A percentile compares a stretch with the other conserved stretches of the same genome.
Conservation (phyloP, 2,888 invertebrate species). For the Selenia dentaria region DNA sequence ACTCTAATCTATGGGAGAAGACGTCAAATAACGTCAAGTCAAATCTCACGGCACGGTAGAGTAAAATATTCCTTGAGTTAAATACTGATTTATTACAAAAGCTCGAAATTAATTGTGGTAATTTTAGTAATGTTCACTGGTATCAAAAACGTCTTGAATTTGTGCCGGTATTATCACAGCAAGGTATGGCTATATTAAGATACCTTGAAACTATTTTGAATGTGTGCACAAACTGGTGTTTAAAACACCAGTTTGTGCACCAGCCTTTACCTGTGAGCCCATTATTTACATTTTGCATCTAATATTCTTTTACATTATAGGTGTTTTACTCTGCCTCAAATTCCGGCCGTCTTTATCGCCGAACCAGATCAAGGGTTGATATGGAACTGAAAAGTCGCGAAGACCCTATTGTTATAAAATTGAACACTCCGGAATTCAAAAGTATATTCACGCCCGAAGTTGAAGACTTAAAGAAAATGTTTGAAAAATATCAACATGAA, state of each 20-base stretch:
- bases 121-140: constrained; percentile 44
- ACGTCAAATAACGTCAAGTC: too few relatives aligned
- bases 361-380: constrained; percentile 56
- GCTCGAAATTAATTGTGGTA: too few relatives aligned
- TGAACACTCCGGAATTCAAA: constrained; percentile 90
- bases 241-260: too few relatives aligned
- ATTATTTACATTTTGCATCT: too few relatives aligned
- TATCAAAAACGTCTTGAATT: constrained; percentile 31
- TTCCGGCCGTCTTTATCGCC: constrained; percentile 39
- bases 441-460: constrained; percentile 94
- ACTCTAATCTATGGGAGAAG: too few relatives aligned
- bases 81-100: too few relatives aligned
- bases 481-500: constrained; percentile 92
- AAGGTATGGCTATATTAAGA: constrained; percentile 39
- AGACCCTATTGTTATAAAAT: constrained; percentile 88
- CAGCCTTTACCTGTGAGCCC: too few relatives aligned
- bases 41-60: too few relatives aligned
- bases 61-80: too few relatives aligned
- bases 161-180: constrained; percentile 31
- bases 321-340: constrained; percentile 34
- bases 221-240: too few relatives aligned
- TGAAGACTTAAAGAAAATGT: constrained; percentile 87
- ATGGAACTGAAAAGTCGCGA: constrained; percentile 69
- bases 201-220: background rate
- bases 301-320: constrained; percentile 27